phyloP scores from a whole-genome alignment of 2,888 invertebrate genomes.

The Drosophila crucigera region DNA sequence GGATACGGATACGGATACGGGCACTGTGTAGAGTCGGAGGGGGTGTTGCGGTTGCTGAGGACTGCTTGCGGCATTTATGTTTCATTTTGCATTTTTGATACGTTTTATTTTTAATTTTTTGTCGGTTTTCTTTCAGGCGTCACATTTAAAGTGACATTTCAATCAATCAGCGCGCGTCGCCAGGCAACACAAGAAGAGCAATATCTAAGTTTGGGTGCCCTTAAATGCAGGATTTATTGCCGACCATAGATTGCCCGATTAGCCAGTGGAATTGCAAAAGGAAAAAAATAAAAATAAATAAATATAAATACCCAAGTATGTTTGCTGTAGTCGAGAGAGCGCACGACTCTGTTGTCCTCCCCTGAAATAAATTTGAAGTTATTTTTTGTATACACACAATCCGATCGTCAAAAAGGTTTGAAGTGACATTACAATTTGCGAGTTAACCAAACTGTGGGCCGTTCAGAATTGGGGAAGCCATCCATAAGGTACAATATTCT shows the following conservation, averaged over 20 bases:
- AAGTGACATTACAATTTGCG: not conserved
- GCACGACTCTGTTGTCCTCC: not conserved
- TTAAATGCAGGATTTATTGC: constrained; percentile 55
- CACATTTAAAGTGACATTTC: constrained; percentile 82
- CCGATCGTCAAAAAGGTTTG: not conserved
- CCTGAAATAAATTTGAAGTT: not conserved
- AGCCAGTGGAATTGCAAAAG: constrained; percentile 25
- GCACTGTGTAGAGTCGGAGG: not conserved
- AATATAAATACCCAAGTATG: not conserved
- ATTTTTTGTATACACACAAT: not conserved
- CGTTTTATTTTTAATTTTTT: constrained; percentile 61
- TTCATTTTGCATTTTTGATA: constrained; percentile 77
- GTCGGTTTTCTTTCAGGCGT: constrained; percentile 42
- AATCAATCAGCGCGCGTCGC: constrained; percentile 79
- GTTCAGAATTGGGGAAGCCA: not conserved
- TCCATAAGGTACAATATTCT: not conserved
- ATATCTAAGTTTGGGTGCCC: constrained; percentile 12
- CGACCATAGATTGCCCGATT: constrained; percentile 50
- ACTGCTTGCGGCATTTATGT: constrained; percentile 70
- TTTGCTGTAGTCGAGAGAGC: not conserved
- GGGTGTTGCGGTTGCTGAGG: constrained; percentile 55
- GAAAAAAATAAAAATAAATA: not conserved
- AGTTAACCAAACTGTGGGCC: not conserved
- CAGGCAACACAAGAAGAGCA: constrained; percentile 20
- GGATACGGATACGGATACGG: constrained; percentile 8